Percentiles rank a stretch among this genome's conserved stretches.
phyloP scores from a whole-genome alignment of 2,113 vertebrate species.

The Cricetomys ansorgei region DNA sequence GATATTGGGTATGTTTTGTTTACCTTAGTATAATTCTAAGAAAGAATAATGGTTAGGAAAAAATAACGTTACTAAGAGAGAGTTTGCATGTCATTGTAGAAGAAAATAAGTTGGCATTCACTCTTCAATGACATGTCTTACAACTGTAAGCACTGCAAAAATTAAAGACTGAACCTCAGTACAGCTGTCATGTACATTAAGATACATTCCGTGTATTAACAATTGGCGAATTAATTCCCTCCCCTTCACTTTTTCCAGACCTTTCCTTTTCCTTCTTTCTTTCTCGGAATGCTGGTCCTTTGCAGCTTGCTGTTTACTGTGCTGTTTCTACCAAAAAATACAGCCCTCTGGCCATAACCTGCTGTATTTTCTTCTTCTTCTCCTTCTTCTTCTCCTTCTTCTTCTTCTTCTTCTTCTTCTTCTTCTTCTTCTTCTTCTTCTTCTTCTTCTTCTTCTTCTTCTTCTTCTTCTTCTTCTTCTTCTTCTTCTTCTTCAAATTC shows the following conservation, averaged over 20 bases:
- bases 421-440: not conserved
- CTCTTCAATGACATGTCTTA: not conserved
- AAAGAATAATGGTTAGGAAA: not conserved
- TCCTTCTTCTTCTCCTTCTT: not conserved
- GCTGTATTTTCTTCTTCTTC: not conserved
- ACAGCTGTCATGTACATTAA: not conserved
- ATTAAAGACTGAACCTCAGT: not conserved
- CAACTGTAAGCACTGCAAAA: not conserved
- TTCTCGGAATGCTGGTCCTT: not conserved
- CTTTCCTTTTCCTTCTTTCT: conserved; percentile 9
- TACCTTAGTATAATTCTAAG: not conserved
- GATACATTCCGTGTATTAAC: not conserved
- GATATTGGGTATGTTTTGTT: conserved; percentile 2
- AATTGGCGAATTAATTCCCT: not conserved
- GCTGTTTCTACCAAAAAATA: not conserved
- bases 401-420: not conserved
- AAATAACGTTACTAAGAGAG: not conserved
- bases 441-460: not conserved
- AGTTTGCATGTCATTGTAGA: conserved; percentile 3
- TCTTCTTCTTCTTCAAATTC: not conserved
- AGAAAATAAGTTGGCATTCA: conserved; percentile 9
- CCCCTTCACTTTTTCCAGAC: not conserved
- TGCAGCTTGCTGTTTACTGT: not conserved
- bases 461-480: not conserved
- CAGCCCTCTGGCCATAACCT: not conserved